A percentile compares a stretch with the other conserved stretches of the same genome.
Evolutionary conservation across 2,888 invertebrate genomes (phyloP).

Genomic region (Esperia sulphurella): DNA sequence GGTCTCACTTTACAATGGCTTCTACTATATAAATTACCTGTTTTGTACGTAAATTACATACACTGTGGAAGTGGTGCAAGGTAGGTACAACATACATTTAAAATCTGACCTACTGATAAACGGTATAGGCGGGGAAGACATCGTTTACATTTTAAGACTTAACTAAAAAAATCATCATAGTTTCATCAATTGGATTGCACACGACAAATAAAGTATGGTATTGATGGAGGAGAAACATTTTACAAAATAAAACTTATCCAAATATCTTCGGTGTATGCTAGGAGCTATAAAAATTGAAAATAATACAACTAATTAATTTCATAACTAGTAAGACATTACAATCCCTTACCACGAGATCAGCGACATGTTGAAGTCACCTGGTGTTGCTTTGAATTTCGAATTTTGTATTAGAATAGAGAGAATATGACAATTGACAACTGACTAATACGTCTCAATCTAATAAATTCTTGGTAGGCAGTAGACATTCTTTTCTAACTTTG

Average conservation of each 20-base stretch:
- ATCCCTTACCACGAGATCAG: conserved; percentile 80
- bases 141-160: conserved; percentile 36
- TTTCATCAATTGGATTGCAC: conserved; percentile 41
- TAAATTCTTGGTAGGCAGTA: background rate
- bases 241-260: conserved; percentile 79
- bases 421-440: too few relatives aligned
- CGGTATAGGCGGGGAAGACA: conserved; percentile 64
- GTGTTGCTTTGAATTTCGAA: conserved; percentile 34
- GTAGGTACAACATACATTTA: conserved; percentile 11
- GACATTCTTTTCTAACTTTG: background rate
- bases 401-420: background rate
- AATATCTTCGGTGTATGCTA: conserved; percentile 80
- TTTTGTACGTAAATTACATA: background rate
- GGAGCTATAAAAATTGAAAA: conserved; percentile 79
- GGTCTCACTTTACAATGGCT: conserved; percentile 63
- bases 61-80: background rate
- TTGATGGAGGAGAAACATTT: conserved; percentile 78
- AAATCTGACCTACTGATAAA: conserved; percentile 38
- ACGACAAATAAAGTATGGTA: conserved; percentile 57
- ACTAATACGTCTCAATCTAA: too few relatives aligned
- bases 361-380: conserved; percentile 66
- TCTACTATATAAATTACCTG: conserved; percentile 26
- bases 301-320: conserved; percentile 79
- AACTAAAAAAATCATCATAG: conserved; percentile 29
- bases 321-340: conserved; percentile 77